These are phyloP conservation scores for Ethmia dodecea DNA, from an alignment of 2,888 invertebrate species.

Conservation along the genomic window DNA sequence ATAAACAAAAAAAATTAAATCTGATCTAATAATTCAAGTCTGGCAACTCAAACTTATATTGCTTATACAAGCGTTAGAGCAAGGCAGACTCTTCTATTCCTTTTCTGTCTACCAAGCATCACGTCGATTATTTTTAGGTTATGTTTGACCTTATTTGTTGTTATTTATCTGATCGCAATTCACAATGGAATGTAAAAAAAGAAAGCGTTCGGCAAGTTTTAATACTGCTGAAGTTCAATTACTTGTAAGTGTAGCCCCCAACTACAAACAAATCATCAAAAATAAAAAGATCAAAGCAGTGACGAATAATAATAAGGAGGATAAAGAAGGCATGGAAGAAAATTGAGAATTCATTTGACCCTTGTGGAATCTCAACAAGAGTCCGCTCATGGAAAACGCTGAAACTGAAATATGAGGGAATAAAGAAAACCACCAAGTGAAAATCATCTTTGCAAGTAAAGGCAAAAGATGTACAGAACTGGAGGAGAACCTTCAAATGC, in stretches of 20 bases:
- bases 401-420: constrained; percentile 5
- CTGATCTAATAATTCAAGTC: too few species aligned
- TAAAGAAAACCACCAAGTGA: constrained; percentile 8
- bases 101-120: not conserved
- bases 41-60: too few species aligned
- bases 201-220: not conserved
- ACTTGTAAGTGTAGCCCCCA: not conserved
- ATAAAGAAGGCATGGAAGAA: constrained; percentile 10
- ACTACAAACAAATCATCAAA: not conserved
- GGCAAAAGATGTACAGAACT: constrained; percentile 9
- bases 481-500: constrained; percentile 9
- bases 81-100: not conserved
- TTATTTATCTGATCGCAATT: not conserved
- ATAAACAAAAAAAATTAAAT: too few species aligned
- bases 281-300: not conserved
- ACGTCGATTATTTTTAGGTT: not conserved
- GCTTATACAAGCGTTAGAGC: not conserved
- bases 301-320: constrained; percentile 6
- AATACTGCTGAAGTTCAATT: not conserved
- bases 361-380: constrained; percentile 5
- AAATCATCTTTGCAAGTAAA: constrained; percentile 4
- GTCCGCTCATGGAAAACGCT: constrained; percentile 4
- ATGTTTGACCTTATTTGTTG: not conserved
- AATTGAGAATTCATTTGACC: constrained; percentile 5
- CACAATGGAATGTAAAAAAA: not conserved